phyloP scores from a whole-genome alignment of 2,797 vertebrate species.

The Botia kubotai region DNA sequence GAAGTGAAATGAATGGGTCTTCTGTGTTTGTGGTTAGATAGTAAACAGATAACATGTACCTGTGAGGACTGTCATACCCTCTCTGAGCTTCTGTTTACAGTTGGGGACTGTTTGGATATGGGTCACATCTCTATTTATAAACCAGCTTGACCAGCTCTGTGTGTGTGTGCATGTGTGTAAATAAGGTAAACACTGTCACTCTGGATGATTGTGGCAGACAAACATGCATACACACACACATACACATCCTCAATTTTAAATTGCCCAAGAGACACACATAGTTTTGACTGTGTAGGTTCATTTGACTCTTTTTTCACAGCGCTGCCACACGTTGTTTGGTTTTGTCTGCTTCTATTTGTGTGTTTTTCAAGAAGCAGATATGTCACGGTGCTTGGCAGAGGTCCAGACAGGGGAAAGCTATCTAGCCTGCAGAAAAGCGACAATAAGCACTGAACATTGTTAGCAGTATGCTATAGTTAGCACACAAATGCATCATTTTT shows the following conservation, averaged over 20 bases:
- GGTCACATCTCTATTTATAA: constrained; percentile 59
- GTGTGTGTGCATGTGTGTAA: constrained; percentile 1
- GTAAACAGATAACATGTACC: constrained; percentile 37
- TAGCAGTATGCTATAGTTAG: constrained; percentile 46
- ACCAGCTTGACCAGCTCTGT: background rate
- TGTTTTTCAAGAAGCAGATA: constrained; percentile 55
- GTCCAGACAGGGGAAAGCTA: constrained; percentile 24
- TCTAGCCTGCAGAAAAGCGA: constrained; percentile 44
- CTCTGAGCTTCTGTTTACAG: constrained; percentile 25
- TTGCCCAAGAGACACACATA: background rate
- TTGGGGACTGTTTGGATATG: constrained; percentile 17
- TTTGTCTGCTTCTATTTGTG: constrained; percentile 15
- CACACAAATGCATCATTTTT: constrained; percentile 5
- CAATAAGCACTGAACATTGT: constrained; percentile 50
- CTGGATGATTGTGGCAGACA: background rate
- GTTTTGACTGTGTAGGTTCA: background rate
- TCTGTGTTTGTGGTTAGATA: constrained; percentile 17
- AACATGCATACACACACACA: constrained; percentile 32
- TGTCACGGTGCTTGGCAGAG: constrained; percentile 45
- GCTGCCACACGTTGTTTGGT: background rate
- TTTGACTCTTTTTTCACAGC: background rate
- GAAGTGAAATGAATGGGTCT: constrained; percentile 13
- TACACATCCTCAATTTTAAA: constrained; percentile 1
- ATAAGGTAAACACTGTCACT: constrained; percentile 10
- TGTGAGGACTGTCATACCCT: background rate